These are phyloP conservation scores for Drosophila leontia DNA, from an alignment of 1,140 invertebrate genomes.

Conservation along the genomic window DNA sequence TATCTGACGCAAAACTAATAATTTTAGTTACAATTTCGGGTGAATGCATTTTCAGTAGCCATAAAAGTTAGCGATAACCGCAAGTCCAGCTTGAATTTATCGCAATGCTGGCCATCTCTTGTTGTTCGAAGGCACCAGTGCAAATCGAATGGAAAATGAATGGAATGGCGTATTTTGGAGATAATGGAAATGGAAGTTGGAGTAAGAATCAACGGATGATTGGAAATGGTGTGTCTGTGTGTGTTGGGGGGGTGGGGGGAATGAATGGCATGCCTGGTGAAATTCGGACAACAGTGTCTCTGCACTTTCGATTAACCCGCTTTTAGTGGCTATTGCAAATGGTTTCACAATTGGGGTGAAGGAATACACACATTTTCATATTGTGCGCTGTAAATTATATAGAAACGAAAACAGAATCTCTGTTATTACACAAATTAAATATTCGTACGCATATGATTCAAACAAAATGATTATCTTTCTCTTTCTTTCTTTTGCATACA, in stretches of 20 bases:
- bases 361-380: slow-evolving; percentile 69
- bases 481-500: slow-evolving; percentile 7
- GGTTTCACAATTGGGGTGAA: slow-evolving; percentile 71
- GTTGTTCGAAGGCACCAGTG: slow-evolving; percentile 21
- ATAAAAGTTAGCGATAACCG: slow-evolving; percentile 66
- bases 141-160: neutral
- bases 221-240: neutral
- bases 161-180: neutral
- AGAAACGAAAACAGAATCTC: slow-evolving; percentile 70
- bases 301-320: slow-evolving; percentile 74
- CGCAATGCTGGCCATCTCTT: slow-evolving; percentile 39
- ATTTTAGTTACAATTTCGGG: slow-evolving; percentile 80
- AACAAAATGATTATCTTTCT: slow-evolving; percentile 17
- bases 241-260: neutral
- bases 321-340: slow-evolving; percentile 78
- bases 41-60: slow-evolving; percentile 75
- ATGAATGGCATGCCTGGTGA: slow-evolving; percentile 2
- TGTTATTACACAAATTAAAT: slow-evolving; percentile 63
- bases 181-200: neutral
- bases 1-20: slow-evolving; percentile 84
- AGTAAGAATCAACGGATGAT: neutral
- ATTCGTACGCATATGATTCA: slow-evolving; percentile 12
- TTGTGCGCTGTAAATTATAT: slow-evolving; percentile 82
- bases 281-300: slow-evolving; percentile 41
- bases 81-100: slow-evolving; percentile 52